These are phyloP conservation scores for Lumbricus terrestris DNA, from an alignment of 2,888 invertebrate species.

Conservation along the genomic window DNA sequence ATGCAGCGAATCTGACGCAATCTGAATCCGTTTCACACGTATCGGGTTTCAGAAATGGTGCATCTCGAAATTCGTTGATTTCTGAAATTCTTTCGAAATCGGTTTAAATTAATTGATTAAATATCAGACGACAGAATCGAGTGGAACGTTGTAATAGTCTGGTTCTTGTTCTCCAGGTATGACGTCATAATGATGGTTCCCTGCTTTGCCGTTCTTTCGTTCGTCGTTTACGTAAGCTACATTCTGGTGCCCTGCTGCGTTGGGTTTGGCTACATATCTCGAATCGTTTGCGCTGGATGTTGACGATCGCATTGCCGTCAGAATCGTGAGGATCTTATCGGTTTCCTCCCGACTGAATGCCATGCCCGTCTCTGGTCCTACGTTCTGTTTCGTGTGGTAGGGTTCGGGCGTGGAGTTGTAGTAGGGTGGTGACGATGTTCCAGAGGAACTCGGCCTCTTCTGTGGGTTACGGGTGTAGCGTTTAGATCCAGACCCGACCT, in stretches of 20 bases:
- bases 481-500: background rate
- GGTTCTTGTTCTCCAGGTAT: background rate
- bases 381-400: background rate
- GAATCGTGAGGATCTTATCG: background rate
- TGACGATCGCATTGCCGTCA: background rate
- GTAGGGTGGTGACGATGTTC: background rate
- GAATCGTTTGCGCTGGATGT: background rate
- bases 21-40: background rate
- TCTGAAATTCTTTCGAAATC: background rate
- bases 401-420: background rate
- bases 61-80: background rate
- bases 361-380: background rate
- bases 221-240: background rate
- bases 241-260: background rate
- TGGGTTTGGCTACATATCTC: background rate
- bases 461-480: background rate
- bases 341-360: conserved; percentile 8
- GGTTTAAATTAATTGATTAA: too few species aligned
- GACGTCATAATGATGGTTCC: conserved; percentile 12
- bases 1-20: background rate
- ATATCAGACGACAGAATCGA: conserved; percentile 5
- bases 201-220: background rate
- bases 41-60: background rate
- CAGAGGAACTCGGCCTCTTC: background rate
- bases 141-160: background rate